phyloP scores from a whole-genome alignment of 2,797 vertebrate species.

The Oceanodroma leucorhoa region DNA sequence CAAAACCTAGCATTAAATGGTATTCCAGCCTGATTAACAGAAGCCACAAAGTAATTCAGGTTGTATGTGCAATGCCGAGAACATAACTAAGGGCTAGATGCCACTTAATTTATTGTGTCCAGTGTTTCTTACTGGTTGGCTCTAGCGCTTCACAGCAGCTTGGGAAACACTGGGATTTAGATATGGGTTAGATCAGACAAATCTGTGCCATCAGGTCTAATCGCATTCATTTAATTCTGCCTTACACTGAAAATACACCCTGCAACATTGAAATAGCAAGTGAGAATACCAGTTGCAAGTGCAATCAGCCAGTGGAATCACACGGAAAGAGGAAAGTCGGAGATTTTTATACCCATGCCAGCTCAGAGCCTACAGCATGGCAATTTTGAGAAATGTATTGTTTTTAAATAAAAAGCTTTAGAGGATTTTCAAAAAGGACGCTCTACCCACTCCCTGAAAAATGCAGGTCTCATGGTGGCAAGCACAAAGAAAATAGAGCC shows the following conservation, averaged over 20 bases:
- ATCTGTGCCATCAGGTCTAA: not conserved
- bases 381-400: not conserved
- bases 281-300: not conserved
- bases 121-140: not conserved
- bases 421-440: not conserved
- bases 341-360: not conserved
- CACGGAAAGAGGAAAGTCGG: not conserved
- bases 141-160: not conserved
- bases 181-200: not conserved
- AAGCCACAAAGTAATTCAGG: not conserved
- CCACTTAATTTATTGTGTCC: not conserved
- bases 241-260: not conserved
- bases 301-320: not conserved
- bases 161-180: not conserved
- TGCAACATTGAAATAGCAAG: not conserved
- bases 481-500: not conserved
- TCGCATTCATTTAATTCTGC: rapidly evolving
- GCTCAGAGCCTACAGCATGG: not conserved
- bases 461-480: not conserved
- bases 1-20: not conserved
- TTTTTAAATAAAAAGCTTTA: not conserved
- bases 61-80: not conserved
- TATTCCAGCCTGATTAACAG: not conserved
- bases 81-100: not conserved
- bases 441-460: not conserved